Evolutionary conservation across 2,113 vertebrate genomes (phyloP), one percentile per base, ranked within the genome.

Genomic region (Macrotus californicus): DNA sequence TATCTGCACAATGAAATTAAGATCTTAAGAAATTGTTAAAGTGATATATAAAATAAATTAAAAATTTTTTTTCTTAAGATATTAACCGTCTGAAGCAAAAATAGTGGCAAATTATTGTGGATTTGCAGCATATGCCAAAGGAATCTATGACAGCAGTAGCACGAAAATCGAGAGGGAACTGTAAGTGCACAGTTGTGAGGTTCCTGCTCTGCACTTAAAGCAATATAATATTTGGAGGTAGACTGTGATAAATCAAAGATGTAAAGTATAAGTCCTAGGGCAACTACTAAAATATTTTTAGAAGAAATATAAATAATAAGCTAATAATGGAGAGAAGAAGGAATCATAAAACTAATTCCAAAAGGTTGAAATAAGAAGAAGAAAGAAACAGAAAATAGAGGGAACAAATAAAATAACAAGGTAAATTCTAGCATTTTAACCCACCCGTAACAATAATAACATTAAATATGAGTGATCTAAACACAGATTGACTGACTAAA

Each of bases 281-380:
- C 12, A 93, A 56, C 39, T 87, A 87, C 29, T 52, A 72, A 91
- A 76, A 67, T 75, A 76, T 76, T 95, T 54, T 22, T 9, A 22
- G 39, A 64, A 66, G 36, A 85, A 72, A 36, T 76, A 46, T n/a
- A 76, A 73, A 26, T 66, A 70, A 94, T 61, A 87, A 75, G 13
- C 83, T 75, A 95, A 87, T 75, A 91, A 66, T 91, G 29, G 69
- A 76, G 34, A 86, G 72, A 54, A 39, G 81, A 93, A 69, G 16
- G 36, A 87, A 54, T 73, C 66, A 43, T 72, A 87, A 80, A 59
- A 73, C 67, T 41, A 59, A n/a, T 80, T 76, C 1, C 24, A 75
- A 93, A 64, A 59, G n/a, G 46, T 66, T 43, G 52, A 26, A 19
- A 67, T 76, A 82, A 73, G n/a, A 93, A 48, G 19, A 21, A 91